Evolutionary conservation across 2,113 vertebrate genomes (phyloP).

Genomic region (Amphiprion ocellaris): DNA sequence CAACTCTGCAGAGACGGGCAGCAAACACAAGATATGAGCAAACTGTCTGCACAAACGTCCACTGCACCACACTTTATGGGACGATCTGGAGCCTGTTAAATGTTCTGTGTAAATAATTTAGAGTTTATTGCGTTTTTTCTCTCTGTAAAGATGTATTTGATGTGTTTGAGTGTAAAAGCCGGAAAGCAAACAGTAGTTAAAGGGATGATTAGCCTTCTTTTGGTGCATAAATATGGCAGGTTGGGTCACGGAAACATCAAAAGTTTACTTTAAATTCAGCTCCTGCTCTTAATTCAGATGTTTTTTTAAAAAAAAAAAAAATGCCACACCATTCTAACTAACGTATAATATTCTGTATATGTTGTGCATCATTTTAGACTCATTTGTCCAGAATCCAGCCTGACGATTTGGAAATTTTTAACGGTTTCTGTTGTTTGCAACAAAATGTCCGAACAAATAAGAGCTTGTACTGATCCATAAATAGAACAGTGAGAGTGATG

Average conservation of each 20-base stretch:
- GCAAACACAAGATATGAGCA: constrained; percentile 38
- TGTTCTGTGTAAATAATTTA: constrained; percentile 14
- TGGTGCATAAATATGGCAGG: neutral
- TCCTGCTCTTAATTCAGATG: too few relatives aligned
- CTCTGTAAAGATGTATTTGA: constrained; percentile 7
- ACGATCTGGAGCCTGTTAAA: neutral
- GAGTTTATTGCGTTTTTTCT: constrained; percentile 7
- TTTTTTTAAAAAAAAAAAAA: too few relatives aligned
- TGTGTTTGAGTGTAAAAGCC: neutral
- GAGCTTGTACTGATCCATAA: too few relatives aligned
- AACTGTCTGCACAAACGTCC: constrained; percentile 10
- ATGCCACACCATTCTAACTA: too few relatives aligned
- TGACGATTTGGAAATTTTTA: too few relatives aligned
- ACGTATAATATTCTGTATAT: too few relatives aligned
- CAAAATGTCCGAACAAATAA: too few relatives aligned
- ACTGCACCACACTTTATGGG: neutral
- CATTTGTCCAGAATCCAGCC: too few relatives aligned
- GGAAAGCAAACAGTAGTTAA: neutral
- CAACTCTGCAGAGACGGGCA: constrained; percentile 8
- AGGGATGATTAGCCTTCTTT: neutral
- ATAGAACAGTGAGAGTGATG: too few relatives aligned
- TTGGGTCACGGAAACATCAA: neutral
- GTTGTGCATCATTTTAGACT: too few relatives aligned
- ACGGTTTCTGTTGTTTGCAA: too few relatives aligned
- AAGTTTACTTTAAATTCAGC: too few relatives aligned